Evolutionary conservation across 2,888 invertebrate genomes (phyloP), one percentile per base, ranked within the genome.

Genomic region (Eudasyphora cyanicolor): DNA sequence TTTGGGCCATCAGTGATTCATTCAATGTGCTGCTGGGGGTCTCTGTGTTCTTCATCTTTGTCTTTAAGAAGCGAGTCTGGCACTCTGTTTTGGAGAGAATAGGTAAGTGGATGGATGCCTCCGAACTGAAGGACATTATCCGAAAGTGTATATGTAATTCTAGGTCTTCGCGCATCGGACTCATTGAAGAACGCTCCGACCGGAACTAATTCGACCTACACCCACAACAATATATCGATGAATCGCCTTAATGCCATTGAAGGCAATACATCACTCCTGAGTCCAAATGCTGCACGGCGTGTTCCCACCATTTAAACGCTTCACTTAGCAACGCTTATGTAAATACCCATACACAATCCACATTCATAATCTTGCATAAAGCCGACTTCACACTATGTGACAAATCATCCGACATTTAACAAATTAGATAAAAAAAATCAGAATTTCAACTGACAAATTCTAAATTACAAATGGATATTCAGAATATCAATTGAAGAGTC

Each of bases 11-110:
- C 10, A 93, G 95, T 45, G 96, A 96, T 89, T 93, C 93, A 0
- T 92, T 95, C 80, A 96, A 96, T 89, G 94, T 94, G 76, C 93
- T 96, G 3, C 95, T 96, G 89, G 96, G 96, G 82, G 93, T 96
- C 24, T 93, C 95, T 86, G 95, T 96, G 79, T 96, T 96, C 90
- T 91, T 95, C 64, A 95, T 96, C 73, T 94, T 96, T 84, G 94
- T 96, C 10, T 93, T 95, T 86, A 96, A 96, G 89, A 93, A 93
- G 24, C 94, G 95, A 87, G 93, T 96, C 0, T 94, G 94, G 88
- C 91, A 93, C 51, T 93, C 94, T 27, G 92, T 95, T 78, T 92
- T 93, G 85, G 93, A 93, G 83, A 93, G 94, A 86, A 89, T 95
- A 10, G 94, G 94, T 94, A 91, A 92, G 79, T 62, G 6, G 17